Conservation (phyloP, 2,888 invertebrate species). For the Acleris literana region DNA sequence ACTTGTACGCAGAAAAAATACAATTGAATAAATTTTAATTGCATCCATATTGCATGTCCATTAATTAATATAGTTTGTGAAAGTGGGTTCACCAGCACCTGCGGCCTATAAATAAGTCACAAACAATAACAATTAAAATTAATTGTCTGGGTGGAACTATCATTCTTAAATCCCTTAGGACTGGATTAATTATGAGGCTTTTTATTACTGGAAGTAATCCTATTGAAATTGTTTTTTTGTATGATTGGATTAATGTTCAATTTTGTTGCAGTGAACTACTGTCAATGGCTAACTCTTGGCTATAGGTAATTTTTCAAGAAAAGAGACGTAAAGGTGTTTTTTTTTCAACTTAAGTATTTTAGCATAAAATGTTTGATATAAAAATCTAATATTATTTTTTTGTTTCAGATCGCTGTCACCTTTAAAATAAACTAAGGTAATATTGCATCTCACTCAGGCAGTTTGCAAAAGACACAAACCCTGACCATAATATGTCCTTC, state of each 20-base stretch:
- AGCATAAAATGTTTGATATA: no score
- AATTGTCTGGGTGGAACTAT: conserved; percentile 23
- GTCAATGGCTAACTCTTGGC: no score
- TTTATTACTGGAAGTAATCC: conserved; percentile 17
- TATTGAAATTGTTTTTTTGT: not conserved
- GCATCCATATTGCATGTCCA: no score
- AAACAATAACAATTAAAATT: conserved; percentile 33
- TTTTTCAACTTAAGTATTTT: no score
- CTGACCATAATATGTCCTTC: no score
- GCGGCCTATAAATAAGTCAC: conserved; percentile 32
- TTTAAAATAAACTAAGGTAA: not conserved
- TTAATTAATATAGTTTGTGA: not conserved
- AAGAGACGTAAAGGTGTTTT: no score
- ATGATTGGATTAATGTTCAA: not conserved
- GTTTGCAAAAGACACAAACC: no score
- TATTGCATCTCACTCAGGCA: no score
- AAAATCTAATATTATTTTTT: not conserved
- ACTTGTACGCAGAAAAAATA: no score
- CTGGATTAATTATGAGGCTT: conserved; percentile 14
- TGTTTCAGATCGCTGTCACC: conserved; percentile 17
- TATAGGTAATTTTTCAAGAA: no score
- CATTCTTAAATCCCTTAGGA: conserved; percentile 23
- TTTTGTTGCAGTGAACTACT: no score
- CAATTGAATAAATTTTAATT: no score
- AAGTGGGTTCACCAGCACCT: conserved; percentile 23